phyloP scores from a whole-genome alignment of 2,113 vertebrate genomes.

The Tenebrosternarchus preto region DNA sequence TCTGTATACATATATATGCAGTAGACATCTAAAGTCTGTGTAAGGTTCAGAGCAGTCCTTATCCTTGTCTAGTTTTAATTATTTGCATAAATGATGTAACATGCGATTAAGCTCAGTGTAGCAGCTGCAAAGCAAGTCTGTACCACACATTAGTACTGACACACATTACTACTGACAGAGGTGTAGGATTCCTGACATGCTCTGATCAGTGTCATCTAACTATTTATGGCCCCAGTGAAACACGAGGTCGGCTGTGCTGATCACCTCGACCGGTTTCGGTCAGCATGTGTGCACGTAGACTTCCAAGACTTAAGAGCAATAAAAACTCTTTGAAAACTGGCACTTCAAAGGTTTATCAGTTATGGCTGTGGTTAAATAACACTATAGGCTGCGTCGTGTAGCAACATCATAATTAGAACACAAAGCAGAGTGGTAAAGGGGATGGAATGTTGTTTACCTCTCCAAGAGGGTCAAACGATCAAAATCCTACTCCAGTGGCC shows the following conservation, averaged over 20 bases:
- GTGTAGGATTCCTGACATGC: constrained; percentile 47
- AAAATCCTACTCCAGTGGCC: constrained; percentile 27
- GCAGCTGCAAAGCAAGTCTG: constrained; percentile 15
- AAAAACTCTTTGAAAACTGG: constrained; percentile 24
- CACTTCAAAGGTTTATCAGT: constrained; percentile 54
- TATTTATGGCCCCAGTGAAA: constrained; percentile 52
- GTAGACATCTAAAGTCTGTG: no score
- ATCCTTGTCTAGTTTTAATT: neutral
- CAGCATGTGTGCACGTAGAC: constrained; percentile 21
- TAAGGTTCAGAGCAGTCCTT: neutral
- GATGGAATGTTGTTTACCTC: constrained; percentile 35
- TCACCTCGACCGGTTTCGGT: constrained; percentile 37
- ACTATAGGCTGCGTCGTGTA: neutral
- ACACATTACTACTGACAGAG: constrained; percentile 5
- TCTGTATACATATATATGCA: no score
- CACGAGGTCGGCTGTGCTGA: constrained; percentile 22
- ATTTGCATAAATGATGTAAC: neutral
- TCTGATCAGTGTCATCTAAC: constrained; percentile 38
- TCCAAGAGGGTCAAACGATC: constrained; percentile 12
- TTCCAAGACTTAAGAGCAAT: constrained; percentile 42
- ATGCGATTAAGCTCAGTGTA: neutral
- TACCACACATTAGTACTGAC: constrained; percentile 22
- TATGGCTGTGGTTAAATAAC: constrained; percentile 31
- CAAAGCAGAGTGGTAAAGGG: constrained; percentile 35
- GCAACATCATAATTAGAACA: constrained; percentile 24